phyloP scores from a whole-genome alignment of 2,797 vertebrate genomes.

The Xenentodon cancila region DNA sequence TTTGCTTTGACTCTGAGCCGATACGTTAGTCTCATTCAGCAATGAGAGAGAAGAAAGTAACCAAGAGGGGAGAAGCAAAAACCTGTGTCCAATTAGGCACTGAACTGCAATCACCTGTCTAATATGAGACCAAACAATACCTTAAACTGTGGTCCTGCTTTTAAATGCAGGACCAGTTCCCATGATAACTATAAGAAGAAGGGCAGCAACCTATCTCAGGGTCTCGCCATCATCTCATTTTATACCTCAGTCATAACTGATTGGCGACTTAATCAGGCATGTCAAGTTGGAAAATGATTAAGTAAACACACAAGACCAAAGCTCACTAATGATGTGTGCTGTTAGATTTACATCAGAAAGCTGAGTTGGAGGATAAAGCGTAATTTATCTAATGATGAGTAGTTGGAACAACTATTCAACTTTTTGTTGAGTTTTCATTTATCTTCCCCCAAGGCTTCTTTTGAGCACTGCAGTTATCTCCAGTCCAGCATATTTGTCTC shows the following conservation, averaged over 20 bases:
- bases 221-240: slow-evolving; percentile 16
- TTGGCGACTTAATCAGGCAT: slow-evolving; percentile 31
- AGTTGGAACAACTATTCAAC: too few relatives aligned
- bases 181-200: slow-evolving; percentile 17
- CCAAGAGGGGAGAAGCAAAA: too few relatives aligned
- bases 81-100: too few relatives aligned
- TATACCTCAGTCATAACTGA: slow-evolving; percentile 19
- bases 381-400: neutral
- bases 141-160: neutral
- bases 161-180: slow-evolving; percentile 8
- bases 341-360: slow-evolving; percentile 3
- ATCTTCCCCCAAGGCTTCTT: too few relatives aligned
- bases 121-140: neutral
- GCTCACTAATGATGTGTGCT: slow-evolving; percentile 7
- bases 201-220: slow-evolving; percentile 4
- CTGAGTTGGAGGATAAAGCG: slow-evolving; percentile 1
- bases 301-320: slow-evolving; percentile 22
- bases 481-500: too few relatives aligned
- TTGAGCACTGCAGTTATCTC: too few relatives aligned
- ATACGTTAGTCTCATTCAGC: slow-evolving; percentile 11
- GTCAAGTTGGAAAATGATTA: slow-evolving; percentile 28
- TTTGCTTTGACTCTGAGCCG: too few relatives aligned
- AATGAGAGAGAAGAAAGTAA: neutral
- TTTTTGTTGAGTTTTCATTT: too few relatives aligned
- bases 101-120: neutral